Evolutionary conservation across 1,140 invertebrate species (phyloP), one percentile per base, ranked within the genome.

Genomic region (Paracyclopina nana): DNA sequence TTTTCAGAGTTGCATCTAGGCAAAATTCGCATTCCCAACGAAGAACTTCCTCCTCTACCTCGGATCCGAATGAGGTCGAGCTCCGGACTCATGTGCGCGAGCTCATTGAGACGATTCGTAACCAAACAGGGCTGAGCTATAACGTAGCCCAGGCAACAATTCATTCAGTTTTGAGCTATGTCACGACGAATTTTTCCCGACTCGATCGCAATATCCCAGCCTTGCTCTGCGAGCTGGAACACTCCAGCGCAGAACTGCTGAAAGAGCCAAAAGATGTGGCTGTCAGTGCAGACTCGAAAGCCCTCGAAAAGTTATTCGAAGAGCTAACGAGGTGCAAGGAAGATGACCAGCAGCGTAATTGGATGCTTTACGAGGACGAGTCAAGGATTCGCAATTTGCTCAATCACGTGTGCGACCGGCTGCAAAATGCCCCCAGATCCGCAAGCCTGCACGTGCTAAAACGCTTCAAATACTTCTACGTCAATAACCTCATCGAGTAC

Each of bases 401-500:
- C 16, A 14, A 48, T 12, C 27, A 30, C 22, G 14, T 48, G 25
- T 48, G 14, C n/a, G 45, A 48, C 16, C 25, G 20, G 16, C 30
- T 48, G 14, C 12, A 16, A 14, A 48, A 48, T 12, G 12, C n/a
- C 2, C 24, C 27, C 6, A 24, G 20, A 14, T 11, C 24, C 11
- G 27, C 30, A 11, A 2, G 25, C 25, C 14, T 29, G 14, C 30
- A 22, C 18, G 45, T 48, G 8, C n/a, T 48, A 28, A 48, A 28
- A n/a, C 38, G 41, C n/a, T 52, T n/a, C 18, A 52, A 52, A 29
- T 52, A 52, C 40, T 43, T 46, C 40, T 52, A 52, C 27, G 26
- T 52, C 5, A 34, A 25, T 12, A 46, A 27, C 20, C 22, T 52
- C 4, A 27, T 44, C n/a, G 50, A 52, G 30, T 52, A 52, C 14